Percentiles rank a stretch among this genome's conserved stretches.
Evolutionary conservation across 1,140 invertebrate species (phyloP).

Genomic region (Diorhabda sublineata): DNA sequence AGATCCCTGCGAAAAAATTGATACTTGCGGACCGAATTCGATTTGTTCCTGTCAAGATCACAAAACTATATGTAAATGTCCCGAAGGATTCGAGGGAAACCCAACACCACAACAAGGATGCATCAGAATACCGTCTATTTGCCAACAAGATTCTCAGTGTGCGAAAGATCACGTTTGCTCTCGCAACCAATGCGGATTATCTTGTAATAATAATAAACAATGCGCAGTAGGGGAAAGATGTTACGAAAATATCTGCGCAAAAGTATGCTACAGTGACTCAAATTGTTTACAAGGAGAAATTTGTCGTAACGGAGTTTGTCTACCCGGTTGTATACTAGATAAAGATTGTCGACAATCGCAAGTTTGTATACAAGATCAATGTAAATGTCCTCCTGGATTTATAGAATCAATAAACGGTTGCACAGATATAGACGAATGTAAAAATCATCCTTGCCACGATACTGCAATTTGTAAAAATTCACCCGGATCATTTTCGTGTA

Average conservation of each 20-base stretch:
- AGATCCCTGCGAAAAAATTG: constrained; percentile 72
- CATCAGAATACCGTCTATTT: constrained; percentile 66
- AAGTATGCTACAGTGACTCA: constrained; percentile 82
- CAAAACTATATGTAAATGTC: constrained; percentile 70
- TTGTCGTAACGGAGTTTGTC: constrained; percentile 74
- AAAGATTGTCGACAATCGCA: constrained; percentile 75
- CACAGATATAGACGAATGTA: constrained; percentile 74
- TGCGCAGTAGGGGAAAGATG: constrained; percentile 84
- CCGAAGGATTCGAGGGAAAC: constrained; percentile 76
- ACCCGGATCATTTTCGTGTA: constrained; percentile 74
- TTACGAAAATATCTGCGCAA: constrained; percentile 70
- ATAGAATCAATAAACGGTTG: constrained; percentile 65
- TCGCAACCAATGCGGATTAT: constrained; percentile 67
- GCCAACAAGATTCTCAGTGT: constrained; percentile 63
- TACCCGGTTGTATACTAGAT: constrained; percentile 75
- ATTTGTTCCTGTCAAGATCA: constrained; percentile 71
- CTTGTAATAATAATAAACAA: constrained; percentile 63
- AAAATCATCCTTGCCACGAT: constrained; percentile 72
- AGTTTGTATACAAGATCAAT: constrained; percentile 75
- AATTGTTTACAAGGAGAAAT: constrained; percentile 87
- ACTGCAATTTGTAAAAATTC: constrained; percentile 74
- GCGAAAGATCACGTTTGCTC: constrained; percentile 69
- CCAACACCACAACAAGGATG: constrained; percentile 88
- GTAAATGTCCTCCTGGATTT: constrained; percentile 71
- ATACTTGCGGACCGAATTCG: constrained; percentile 80